Conservation (phyloP, 1,140 invertebrate species). For the Metopolophium dirhodum region DNA sequence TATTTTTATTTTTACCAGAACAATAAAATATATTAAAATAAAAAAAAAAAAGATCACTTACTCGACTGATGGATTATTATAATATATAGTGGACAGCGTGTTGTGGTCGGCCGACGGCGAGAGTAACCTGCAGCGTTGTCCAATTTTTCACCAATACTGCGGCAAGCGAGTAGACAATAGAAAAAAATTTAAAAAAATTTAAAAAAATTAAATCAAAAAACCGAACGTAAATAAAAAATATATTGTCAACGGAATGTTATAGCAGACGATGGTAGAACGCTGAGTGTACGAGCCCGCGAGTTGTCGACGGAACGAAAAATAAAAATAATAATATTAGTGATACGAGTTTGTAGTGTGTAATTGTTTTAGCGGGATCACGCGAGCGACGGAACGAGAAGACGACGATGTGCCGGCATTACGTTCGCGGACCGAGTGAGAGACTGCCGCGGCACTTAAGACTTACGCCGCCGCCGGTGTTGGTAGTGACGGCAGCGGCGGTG, state of each 20-base stretch:
- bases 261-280: neutral
- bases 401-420: conserved; percentile 56
- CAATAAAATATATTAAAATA: neutral
- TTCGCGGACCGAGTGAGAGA: conserved; percentile 57
- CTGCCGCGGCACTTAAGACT: conserved; percentile 54
- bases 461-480: conserved; percentile 2
- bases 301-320: conserved; percentile 1
- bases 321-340: neutral
- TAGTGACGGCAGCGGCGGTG: neutral
- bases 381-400: conserved; percentile 53
- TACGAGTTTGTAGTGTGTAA: neutral
- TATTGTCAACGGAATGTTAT: neutral
- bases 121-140: neutral
- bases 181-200: neutral
- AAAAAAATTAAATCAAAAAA: neutral
- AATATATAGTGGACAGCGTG: neutral
- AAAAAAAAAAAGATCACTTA: conserved; percentile 14
- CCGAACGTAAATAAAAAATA: neutral
- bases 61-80: conserved; percentile 23
- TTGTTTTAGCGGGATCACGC: conserved; percentile 41
- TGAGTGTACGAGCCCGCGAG: neutral
- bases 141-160: neutral
- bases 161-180: neutral
- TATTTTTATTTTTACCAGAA: neutral
- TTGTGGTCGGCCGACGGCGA: neutral